phyloP scores from a whole-genome alignment of 2,113 vertebrate genomes.

The Garra rufa region DNA sequence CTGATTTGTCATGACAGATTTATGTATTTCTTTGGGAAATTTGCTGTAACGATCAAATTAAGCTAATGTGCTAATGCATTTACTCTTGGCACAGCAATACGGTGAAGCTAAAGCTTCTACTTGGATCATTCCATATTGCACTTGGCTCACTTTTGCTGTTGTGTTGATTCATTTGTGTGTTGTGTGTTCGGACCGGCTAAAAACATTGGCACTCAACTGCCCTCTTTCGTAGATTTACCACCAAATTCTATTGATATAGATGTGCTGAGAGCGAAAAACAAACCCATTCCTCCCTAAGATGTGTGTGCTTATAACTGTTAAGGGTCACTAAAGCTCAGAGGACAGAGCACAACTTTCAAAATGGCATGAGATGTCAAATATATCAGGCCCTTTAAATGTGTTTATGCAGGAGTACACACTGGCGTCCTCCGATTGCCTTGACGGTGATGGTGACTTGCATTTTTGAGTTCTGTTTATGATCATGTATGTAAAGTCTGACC shows the following conservation, averaged over 20 bases:
- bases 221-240: neutral
- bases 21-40: conserved; percentile 57
- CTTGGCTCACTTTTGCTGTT: conserved; percentile 62
- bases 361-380: conserved; percentile 17
- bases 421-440: conserved; percentile 62
- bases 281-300: neutral
- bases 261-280: neutral
- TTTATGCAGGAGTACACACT: conserved; percentile 19
- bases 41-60: conserved; percentile 58
- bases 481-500: conserved; percentile 76
- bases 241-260: neutral
- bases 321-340: neutral
- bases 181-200: conserved; percentile 62
- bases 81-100: conserved; percentile 59
- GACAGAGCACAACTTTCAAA: conserved; percentile 27
- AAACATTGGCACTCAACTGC: conserved; percentile 41
- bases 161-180: conserved; percentile 60
- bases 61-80: conserved; percentile 65
- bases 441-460: conserved; percentile 54
- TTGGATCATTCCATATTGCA: conserved; percentile 63
- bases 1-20: conserved; percentile 53
- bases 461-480: conserved; percentile 64
- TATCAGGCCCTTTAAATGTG: conserved; percentile 25
- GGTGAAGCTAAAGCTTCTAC: conserved; percentile 57
- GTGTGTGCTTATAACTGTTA: conserved; percentile 8